Evolutionary conservation across 2,797 vertebrate species (phyloP), one percentile per base, ranked within the genome.

Genomic region (Sebastes elongatus): DNA sequence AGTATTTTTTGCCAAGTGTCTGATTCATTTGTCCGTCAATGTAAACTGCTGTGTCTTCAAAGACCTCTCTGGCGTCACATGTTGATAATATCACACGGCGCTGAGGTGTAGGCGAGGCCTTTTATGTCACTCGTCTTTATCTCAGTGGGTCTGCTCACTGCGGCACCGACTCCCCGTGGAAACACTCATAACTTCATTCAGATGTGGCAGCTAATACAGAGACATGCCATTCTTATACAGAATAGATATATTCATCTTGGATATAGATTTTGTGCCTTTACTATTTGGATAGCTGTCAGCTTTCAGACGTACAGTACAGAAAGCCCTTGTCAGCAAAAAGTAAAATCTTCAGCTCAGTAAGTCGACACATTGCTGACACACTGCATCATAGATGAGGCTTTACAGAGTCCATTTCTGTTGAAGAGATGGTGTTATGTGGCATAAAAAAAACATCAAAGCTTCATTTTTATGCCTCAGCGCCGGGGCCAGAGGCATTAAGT

Each of bases 321-420:
- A 59, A 80, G 23, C 11, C n/a, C 46, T 25, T 61, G 61, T 78
- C 82, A 88, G 81, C 65, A 74, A 49, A 38, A 68, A 63, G 18
- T 20, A 30, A 69, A 74, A 49, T 10, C 18, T 72, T 72, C 59
- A 67, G 74, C 57, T 74, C 77, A 61, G 53, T 61, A 57, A 89
- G 74, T 74, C n/a, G 56, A 77, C 56, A 84, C 74, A 74, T 64
- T 86, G 80, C 75, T 70, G 64, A 77, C 59, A 74, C 42, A 9
- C 27, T 46, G 20, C 38, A 68, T 61, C 35, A 60, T 32, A 60
- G 77, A 82, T 74, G 28, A 71, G 22, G 13, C 35, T 83, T 72
- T 6, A 55, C 35, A 16, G 22, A 65, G n/a, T 72, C 30, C 7
- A 9, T 22, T 3, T 70, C 27, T 28, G n/a, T 69, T 76, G 5